Evolutionary conservation across 2,113 vertebrate species (phyloP), one percentile per base, ranked within the genome.

Genomic region (Parus major): DNA sequence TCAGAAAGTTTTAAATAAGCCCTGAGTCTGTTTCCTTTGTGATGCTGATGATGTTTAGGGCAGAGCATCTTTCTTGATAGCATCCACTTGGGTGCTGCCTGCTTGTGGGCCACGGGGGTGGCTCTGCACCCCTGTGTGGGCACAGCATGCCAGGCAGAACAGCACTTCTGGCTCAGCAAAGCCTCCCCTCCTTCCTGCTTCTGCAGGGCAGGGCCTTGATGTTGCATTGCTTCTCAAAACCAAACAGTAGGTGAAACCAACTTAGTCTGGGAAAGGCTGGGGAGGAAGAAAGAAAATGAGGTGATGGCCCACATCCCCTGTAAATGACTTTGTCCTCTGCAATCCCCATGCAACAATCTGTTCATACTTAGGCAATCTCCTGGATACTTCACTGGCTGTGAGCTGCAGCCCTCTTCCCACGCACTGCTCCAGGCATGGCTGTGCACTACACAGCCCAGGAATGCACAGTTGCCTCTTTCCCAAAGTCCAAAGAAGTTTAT

Each of bases 91-190:
- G 11, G 11, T 66, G 25, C 85, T 80, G 42, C 35, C 66, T 29
- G 15, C 44, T 17, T 29, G 25, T n/a, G 49, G 36, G 41, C 8
- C 3, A 0, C 0, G 0, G 22, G 29, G 15, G 11, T 83, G 56
- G 18, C 52, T 81, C 46, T 76, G 57, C 27, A 14, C 18, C 2
- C 0, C 16, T 31, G 29, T 3, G 1, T 70, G 55, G 44, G 53
- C 39, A 12, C 25, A 55, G 35, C 41, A 14, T 7, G 0, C 59
- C 63, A 41, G 61, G 22, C 19, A 11, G 72, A 53, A 14, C 60
- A 76, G 81, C 41, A 28, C 31, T 70, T 15, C 46, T 50, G 47
- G 23, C 39, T 89, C 57, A 75, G 70, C 75, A 87, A 44, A 79
- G 22, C 44, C 55, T 79, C n/a, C 63, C 12, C 50, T 69, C 25